Evolutionary conservation across 2,888 invertebrate species (phyloP).

Genomic region (Thelaira solivaga): DNA sequence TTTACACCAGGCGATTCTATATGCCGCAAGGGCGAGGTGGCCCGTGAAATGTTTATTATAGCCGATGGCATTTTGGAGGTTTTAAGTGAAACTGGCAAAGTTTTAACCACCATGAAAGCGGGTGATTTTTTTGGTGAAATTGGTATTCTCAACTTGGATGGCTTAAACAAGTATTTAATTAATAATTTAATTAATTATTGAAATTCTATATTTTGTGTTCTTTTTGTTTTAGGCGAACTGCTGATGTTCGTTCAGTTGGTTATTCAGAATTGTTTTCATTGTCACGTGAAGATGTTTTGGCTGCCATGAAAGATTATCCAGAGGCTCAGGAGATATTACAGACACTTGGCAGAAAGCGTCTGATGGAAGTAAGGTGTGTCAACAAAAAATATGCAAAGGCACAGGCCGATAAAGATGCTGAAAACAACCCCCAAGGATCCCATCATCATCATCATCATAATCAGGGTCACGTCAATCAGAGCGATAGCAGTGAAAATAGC

Average conservation of each 20-base stretch:
- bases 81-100: constrained; percentile 94
- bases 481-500: constrained; percentile 78
- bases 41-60: constrained; percentile 98
- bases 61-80: constrained; percentile 98
- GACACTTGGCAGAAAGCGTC: constrained; percentile 88
- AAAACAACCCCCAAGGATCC: constrained; percentile 62
- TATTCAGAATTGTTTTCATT: constrained; percentile 96
- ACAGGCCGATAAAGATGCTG: constrained; percentile 71
- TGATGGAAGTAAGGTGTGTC: constrained; percentile 88
- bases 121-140: constrained; percentile 99
- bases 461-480: constrained; percentile 70
- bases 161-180: constrained; percentile 89
- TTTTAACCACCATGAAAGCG: constrained; percentile 96
- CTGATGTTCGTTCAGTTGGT: constrained; percentile 96
- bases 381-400: constrained; percentile 77
- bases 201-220: neutral
- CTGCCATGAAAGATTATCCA: constrained; percentile 97
- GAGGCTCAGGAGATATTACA: constrained; percentile 97
- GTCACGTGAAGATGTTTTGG: constrained; percentile 94
- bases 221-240: constrained; percentile 85
- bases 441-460: constrained; percentile 62
- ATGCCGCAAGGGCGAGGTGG: constrained; percentile 95
- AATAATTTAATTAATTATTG: neutral
- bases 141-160: constrained; percentile 95
- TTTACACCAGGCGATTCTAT: constrained; percentile 98